Base-by-base conservation (phyloP, 1,140 invertebrate genomes). In the Psilanteris sp. region DNA sequence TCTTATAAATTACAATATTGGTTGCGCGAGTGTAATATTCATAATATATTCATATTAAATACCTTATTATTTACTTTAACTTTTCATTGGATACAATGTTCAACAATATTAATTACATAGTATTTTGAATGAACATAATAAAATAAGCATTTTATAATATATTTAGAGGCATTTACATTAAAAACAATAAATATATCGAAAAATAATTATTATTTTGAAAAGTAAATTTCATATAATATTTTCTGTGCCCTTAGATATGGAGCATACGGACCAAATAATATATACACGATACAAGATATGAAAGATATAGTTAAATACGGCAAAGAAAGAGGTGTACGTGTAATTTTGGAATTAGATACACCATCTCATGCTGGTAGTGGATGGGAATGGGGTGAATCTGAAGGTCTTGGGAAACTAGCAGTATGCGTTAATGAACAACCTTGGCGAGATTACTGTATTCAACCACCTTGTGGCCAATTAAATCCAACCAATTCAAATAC, bases 401-500 rank as follows among this genome's bases (percentile, higher is more conserved):
- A 90, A 8, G 92, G 92, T 1, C 81, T 93, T 36, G 93, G 93
- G 3, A 90, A 93, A 24, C 81, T 95, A 2, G 92, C 92, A 1
- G 89, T 94, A 36, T 96, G 94, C 80, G 90, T 94, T 1, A 93
- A 94, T 82, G 90, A 91, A 39, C 91, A 93, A 75, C 94, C 94
- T 0, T 96, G 94, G 94, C 91, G 91, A 75, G 85, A 91, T 6
- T 94, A 91, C 79, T 95, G 94, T 81, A 62, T 94, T 1, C 93
- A 96, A 82, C 94, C 95, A 8, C 94, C 95, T 0, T 95, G 94
- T 77, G 95, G 95, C 0, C 94, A 96, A 81, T 88, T 96, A 0
- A 95, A 96, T 86, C 93, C 94, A 1, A 90, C 92, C 15, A 96
- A 96, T 85, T 91, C 91, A 1, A 90, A 94, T 68, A 91, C 94